Percentiles rank a stretch among this genome's conserved stretches.
phyloP scores from a whole-genome alignment of 2,797 vertebrate genomes.

The Lutjanus campechanus region DNA sequence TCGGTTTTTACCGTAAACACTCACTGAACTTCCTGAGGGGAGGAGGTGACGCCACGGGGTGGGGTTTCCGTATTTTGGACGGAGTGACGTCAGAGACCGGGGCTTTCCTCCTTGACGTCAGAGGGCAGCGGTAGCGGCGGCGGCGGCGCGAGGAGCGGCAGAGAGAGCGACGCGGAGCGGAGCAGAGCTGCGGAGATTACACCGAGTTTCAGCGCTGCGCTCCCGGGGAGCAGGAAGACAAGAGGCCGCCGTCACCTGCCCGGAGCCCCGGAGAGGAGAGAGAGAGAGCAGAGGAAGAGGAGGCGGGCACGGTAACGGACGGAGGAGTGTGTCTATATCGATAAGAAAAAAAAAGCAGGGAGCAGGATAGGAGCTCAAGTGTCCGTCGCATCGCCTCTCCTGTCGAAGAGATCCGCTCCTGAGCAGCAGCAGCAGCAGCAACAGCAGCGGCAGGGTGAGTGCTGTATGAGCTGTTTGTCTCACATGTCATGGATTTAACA shows the following conservation, averaged over 20 bases:
- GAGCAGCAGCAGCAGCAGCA: slow-evolving; percentile 6
- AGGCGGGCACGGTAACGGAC: background rate
- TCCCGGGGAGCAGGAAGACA: slow-evolving; percentile 16
- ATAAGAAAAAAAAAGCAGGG: background rate
- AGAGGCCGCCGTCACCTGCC: slow-evolving; percentile 40
- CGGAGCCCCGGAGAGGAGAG: slow-evolving; percentile 9
- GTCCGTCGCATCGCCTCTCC: slow-evolving; percentile 51
- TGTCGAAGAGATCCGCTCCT: slow-evolving; percentile 30
- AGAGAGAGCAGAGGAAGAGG: background rate
- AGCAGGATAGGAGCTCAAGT: background rate
- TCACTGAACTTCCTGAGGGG: background rate
- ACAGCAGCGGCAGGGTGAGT: slow-evolving; percentile 42
- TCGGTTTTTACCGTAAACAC: slow-evolving; percentile 1
- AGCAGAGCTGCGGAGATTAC: slow-evolving; percentile 54
- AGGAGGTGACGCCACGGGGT: slow-evolving; percentile 61
- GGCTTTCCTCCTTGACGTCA: slow-evolving; percentile 86
- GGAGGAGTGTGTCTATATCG: background rate
- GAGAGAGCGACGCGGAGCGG: background rate
- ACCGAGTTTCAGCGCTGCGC: slow-evolving; percentile 29
- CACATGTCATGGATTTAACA: slow-evolving; percentile 1
- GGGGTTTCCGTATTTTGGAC: slow-evolving; percentile 63
- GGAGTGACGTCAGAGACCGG: slow-evolving; percentile 71
- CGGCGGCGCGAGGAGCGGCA: slow-evolving; percentile 7
- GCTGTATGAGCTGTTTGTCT: slow-evolving; percentile 6
- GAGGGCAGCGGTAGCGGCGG: slow-evolving; percentile 52